Conservation (phyloP, 2,113 vertebrate genomes). For the Acanthisitta chloris region DNA sequence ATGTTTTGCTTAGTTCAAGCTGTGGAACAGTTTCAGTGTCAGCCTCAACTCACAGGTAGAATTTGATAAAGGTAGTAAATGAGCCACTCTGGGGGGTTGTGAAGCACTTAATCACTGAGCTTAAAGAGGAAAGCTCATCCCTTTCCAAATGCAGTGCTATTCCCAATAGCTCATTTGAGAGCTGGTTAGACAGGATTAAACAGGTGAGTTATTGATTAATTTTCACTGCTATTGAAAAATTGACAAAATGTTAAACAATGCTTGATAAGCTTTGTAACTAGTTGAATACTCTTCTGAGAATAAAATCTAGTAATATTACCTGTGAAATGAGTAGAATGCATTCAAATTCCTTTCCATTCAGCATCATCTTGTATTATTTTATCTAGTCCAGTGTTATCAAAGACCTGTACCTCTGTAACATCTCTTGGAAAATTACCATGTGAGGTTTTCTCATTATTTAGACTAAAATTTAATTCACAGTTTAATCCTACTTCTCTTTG, state of each 20-base stretch:
- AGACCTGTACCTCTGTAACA: background rate
- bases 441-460: background rate
- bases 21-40: background rate
- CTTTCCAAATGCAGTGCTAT: background rate
- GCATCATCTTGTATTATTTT: background rate
- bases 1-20: background rate
- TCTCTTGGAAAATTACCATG: background rate
- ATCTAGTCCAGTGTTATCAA: background rate
- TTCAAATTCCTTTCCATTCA: background rate
- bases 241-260: background rate
- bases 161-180: background rate
- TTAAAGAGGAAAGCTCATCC: background rate
- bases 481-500: background rate
- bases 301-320: background rate
- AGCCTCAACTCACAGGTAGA: background rate
- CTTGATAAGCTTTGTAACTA: background rate
- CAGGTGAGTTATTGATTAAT: background rate
- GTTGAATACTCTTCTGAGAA: background rate
- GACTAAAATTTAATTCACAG: background rate
- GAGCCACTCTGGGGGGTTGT: background rate
- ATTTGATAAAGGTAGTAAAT: background rate
- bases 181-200: background rate
- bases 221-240: background rate
- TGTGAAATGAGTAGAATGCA: background rate
- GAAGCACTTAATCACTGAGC: background rate